A percentile compares a stretch with the other conserved stretches of the same genome.
These are phyloP conservation scores for Cladorhizidae sp. DNA, from an alignment of 37 sponge, comb jelly and placozoan species.

Conservation along the genomic window DNA sequence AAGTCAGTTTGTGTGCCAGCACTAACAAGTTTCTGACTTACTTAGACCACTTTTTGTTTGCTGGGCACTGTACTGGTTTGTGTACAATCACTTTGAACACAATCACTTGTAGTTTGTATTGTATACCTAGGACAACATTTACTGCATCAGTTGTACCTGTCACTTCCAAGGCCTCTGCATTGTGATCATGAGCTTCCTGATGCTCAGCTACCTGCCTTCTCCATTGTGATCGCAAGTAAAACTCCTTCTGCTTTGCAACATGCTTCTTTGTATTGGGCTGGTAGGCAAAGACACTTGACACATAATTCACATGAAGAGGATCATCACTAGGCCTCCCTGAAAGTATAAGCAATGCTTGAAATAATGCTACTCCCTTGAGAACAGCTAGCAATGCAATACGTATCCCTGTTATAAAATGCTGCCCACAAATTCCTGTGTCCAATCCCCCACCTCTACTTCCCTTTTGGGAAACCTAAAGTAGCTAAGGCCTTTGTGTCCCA, in stretches of 20 bases:
- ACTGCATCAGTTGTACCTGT: background rate
- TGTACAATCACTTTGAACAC: background rate
- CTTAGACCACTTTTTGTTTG: background rate
- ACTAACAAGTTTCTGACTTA: background rate
- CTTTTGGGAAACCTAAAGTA: background rate
- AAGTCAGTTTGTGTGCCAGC: background rate
- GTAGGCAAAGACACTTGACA: background rate
- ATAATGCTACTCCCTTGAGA: background rate
- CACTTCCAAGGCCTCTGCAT: background rate
- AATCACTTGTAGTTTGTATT: background rate
- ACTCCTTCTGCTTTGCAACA: background rate
- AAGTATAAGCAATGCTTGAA: background rate
- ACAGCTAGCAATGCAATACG: background rate
- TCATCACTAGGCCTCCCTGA: conserved; percentile 3
- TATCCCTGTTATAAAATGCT: background rate
- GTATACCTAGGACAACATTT: background rate
- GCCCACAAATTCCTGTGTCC: background rate
- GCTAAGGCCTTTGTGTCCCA: conserved; percentile 1
- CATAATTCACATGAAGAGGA: background rate
- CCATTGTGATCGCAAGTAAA: background rate
- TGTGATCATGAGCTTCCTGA: background rate
- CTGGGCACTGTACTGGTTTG: background rate
- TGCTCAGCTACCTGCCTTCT: background rate
- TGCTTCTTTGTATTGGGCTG: background rate
- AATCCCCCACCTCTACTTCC: background rate